Base-by-base conservation (phyloP, 2,888 invertebrate genomes). In the Drosophila austrosaltans region DNA sequence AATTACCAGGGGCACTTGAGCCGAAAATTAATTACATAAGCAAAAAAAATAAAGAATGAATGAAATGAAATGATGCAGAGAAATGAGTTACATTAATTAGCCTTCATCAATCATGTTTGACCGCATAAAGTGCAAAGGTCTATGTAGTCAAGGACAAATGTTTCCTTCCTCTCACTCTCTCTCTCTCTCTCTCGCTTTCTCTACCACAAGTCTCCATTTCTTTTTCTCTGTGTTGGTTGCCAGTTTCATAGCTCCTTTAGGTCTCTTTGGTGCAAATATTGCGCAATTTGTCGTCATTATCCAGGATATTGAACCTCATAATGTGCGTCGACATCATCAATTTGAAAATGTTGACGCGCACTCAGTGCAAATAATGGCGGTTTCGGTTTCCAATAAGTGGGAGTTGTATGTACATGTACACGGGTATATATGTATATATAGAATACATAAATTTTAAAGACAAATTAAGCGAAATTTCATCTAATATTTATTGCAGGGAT, bases 251-350 rank as follows among this genome's bases (percentile, higher is more conserved):
- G 63, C 32, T 16, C 42, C 16, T 48, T 48, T 48, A 25, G 48
- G 48, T 48, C 73, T 48, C 73, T 72, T 76, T 72, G 81, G 64
- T 66, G 74, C 80, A 88, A 82, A 85, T 85, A 89, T 81, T 78
- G 87, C 81, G 89, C 88, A 86, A 86, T 86, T 89, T 86, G 89
- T 86, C 89, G 89, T 87, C 89, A 86, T 86, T 86, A 86, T 87
- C 74, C 86, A 85, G 86, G 82, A 89, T 86, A 86, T 86, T 87
- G 86, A 89, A 85, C 88, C 88, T 81, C 74, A 86, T 85, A 82
- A 81, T 87, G 82, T 79, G 76, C 77, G 76, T 53, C 81, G 75
- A 79, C 89, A 87, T 85, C 89, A 87, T 86, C 89, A 86, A 87
- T 86, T 89, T 65, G 69, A 72, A 84, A 79, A 81, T 78, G 76